Evolutionary conservation across 2,113 vertebrate species (phyloP).

Genomic region (Erinaceus europaeus): DNA sequence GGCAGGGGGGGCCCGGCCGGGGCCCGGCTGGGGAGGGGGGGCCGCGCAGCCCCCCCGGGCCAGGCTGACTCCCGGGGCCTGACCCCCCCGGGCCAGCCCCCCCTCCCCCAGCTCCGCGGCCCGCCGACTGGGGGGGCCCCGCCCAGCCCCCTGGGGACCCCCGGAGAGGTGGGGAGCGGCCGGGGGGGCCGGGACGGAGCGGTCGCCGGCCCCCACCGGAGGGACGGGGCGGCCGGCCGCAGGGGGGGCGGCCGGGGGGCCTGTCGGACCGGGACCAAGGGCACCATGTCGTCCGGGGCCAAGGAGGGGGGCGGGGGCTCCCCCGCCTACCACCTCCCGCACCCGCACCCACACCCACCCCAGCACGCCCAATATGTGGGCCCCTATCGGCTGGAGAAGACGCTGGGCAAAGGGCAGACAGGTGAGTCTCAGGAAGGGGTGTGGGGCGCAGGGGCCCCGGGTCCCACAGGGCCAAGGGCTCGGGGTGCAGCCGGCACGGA

Average conservation of each 20-base stretch:
- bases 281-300: constrained; percentile 73
- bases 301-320: constrained; percentile 70
- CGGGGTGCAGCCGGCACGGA: background rate
- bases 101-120: constrained; percentile 52
- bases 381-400: constrained; percentile 83
- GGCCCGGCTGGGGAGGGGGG: constrained; percentile 61
- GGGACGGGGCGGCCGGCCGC: constrained; percentile 68
- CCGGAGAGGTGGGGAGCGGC: constrained; percentile 56
- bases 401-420: constrained; percentile 83
- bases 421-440: constrained; percentile 70
- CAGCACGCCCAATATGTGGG: constrained; percentile 82
- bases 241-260: constrained; percentile 70
- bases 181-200: constrained; percentile 71
- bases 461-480: background rate
- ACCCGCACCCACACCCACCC: constrained; percentile 71
- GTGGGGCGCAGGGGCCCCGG: background rate
- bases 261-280: constrained; percentile 67
- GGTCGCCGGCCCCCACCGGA: constrained; percentile 70
- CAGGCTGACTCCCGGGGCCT: constrained; percentile 72
- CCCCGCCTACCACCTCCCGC: constrained; percentile 67
- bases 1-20: constrained; percentile 50
- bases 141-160: constrained; percentile 63
- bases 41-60: constrained; percentile 53
- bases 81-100: constrained; percentile 65
- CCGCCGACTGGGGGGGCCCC: constrained; percentile 64